Conservation (phyloP, 2,888 invertebrate genomes). For the Bursaphelenchus okinawaensis region DNA sequence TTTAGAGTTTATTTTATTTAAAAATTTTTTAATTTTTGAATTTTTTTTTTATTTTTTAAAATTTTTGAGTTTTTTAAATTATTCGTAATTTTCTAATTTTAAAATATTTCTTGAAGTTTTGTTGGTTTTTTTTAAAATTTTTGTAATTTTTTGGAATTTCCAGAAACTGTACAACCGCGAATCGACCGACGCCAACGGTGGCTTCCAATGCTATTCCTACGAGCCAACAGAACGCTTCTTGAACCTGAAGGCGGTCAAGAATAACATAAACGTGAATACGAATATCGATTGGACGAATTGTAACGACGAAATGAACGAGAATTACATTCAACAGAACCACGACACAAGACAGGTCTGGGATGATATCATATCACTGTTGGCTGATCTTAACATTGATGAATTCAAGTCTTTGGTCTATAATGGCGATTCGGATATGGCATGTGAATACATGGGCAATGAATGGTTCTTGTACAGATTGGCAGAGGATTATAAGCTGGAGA, state of each 20-base stretch:
- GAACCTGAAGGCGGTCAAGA: constrained; percentile 38
- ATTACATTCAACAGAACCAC: constrained; percentile 46
- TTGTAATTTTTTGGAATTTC: neutral
- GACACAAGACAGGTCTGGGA: constrained; percentile 45
- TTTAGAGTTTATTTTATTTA: too few relatives aligned
- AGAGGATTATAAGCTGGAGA: too few relatives aligned
- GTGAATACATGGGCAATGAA: constrained; percentile 44
- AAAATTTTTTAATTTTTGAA: too few relatives aligned
- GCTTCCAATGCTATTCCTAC: constrained; percentile 24
- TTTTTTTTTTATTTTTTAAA: too few relatives aligned
- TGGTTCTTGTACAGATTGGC: constrained; percentile 50
- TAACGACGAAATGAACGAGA: constrained; percentile 39
- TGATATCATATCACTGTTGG: constrained; percentile 16
- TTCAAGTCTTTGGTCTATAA: constrained; percentile 41
- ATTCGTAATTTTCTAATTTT: neutral
- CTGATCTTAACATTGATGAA: neutral
- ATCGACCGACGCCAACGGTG: constrained; percentile 28
- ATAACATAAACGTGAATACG: constrained; percentile 38
- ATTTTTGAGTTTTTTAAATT: neutral
- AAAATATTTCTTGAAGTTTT: neutral
- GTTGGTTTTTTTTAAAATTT: neutral
- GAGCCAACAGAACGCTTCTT: constrained; percentile 34
- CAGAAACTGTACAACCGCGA: constrained; percentile 22
- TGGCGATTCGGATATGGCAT: constrained; percentile 52
- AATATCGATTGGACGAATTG: constrained; percentile 19